Base-by-base conservation (phyloP, 2,888 invertebrate species). In the Temnothorax ravouxi region DNA sequence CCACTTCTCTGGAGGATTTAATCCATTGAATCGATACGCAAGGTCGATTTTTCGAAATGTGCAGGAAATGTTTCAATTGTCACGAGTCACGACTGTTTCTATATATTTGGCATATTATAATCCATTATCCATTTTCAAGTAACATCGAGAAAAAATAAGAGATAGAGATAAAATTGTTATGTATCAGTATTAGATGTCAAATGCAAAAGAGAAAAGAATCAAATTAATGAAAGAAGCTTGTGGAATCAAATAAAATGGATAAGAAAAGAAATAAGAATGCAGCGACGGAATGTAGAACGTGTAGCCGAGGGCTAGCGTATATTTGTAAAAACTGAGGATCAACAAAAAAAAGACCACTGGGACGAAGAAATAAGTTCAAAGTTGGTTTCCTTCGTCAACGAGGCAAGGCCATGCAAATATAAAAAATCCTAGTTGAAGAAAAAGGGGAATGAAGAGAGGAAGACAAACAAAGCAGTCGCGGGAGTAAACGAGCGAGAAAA, bases 401-500 rank as follows among this genome's bases (percentile, higher is more conserved):
- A 9, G 15, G 3, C 41, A 44, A 75, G 44, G 21, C 29, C 38
- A 38, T 18, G 21, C 71, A 18, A 41, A 18, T 15, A 54, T 21
- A 13, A 74, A 61, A 61, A 61, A 61, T 8, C 38, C 21, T 4
- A 18, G 25, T 44, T 25, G 18, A 15, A 56, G 41, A 1, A 79
- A 81, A 38, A 59, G 6, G 13, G 18, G 21, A 21, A 25, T 8
- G n/a, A n/a, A 62, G 38, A 52, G 13, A 15, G 21, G 41, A 38
- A 15, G 81, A 25, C 25, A 25, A 71, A 18, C 13, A 62, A 29
- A 41, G 21, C 9, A 4, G 21, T 44, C 18, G 29, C 41, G 66
- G 34, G 77, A 74, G 71, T 83, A 72, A 83, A 86, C 71, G 69
- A 79, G 81, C 64, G 76, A 71, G 87, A 88, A 56, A 76, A 87